phyloP scores from a whole-genome alignment of 2,888 invertebrate genomes.

The Panorpa germanica region DNA sequence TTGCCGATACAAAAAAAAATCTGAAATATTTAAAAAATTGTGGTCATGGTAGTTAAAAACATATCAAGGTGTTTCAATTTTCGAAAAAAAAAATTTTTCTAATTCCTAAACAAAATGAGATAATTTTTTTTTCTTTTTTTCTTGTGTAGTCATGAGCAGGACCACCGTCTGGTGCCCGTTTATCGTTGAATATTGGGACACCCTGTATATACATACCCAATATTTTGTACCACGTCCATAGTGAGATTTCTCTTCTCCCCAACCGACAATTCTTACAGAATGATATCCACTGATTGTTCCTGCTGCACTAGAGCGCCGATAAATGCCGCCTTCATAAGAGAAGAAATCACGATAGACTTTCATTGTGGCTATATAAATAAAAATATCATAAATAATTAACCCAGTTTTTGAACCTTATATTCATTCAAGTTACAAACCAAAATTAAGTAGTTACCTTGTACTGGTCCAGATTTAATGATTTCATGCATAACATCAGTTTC shows the following conservation, averaged over 20 bases:
- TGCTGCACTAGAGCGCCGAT: slow-evolving; percentile 40
- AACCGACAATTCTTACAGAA: slow-evolving; percentile 81
- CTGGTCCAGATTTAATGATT: slow-evolving; percentile 77
- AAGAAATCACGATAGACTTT: slow-evolving; percentile 85
- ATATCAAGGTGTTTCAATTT: too few species aligned
- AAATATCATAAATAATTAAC: slow-evolving; percentile 6
- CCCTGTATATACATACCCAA: slow-evolving; percentile 75
- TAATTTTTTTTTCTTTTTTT: too few species aligned
- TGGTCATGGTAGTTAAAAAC: too few species aligned
- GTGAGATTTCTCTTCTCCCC: slow-evolving; percentile 56
- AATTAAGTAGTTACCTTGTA: slow-evolving; percentile 51
- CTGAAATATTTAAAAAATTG: too few species aligned
- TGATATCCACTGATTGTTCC: slow-evolving; percentile 52
- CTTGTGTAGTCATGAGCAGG: too few species aligned
- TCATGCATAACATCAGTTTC: slow-evolving; percentile 84
- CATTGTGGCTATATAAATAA: slow-evolving; percentile 55
- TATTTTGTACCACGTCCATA: slow-evolving; percentile 44
- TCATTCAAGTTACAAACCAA: slow-evolving; percentile 2
- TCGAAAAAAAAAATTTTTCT: too few species aligned
- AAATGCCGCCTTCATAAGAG: slow-evolving; percentile 71
- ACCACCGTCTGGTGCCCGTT: too few species aligned
- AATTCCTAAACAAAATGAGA: too few species aligned
- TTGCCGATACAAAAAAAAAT: too few species aligned
- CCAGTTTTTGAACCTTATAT: slow-evolving; percentile 1
- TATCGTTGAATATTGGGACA: too few species aligned